Percentiles rank a stretch among this genome's conserved stretches.
phyloP scores from a whole-genome alignment of 1,140 invertebrate genomes.

The Copidosoma floridanum region DNA sequence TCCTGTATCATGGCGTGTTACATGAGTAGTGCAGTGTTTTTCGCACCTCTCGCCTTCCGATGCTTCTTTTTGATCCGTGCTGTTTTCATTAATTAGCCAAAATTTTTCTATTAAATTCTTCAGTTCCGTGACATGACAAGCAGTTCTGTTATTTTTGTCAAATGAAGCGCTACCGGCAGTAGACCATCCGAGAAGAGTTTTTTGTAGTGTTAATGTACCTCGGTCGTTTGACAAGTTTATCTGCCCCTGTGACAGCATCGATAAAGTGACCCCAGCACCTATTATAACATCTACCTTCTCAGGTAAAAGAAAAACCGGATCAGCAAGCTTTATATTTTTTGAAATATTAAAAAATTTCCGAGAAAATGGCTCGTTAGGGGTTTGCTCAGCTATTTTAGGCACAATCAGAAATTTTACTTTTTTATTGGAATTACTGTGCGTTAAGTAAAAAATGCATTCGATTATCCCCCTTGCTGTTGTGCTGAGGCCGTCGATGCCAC shows the following conservation, averaged over 20 bases:
- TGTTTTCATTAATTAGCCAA: not conserved
- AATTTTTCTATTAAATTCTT: too few species aligned
- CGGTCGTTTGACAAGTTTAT: too few species aligned
- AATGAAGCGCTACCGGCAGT: too few species aligned
- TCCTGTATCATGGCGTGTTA: slow-evolving; percentile 29
- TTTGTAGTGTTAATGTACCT: too few species aligned
- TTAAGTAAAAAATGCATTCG: not conserved
- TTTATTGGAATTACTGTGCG: not conserved
- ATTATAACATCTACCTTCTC: not conserved
- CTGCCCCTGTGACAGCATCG: not conserved
- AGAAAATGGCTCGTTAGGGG: not conserved
- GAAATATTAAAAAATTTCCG: not conserved
- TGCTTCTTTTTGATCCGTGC: not conserved
- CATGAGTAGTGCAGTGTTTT: not conserved
- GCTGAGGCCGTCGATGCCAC: not conserved
- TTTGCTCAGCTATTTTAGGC: not conserved
- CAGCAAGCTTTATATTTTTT: not conserved
- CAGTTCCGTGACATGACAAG: too few species aligned
- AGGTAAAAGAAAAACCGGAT: not conserved
- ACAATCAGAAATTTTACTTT: not conserved
- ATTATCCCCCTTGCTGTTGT: not conserved
- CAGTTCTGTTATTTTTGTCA: too few species aligned
- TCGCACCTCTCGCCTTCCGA: not conserved
- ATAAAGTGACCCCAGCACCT: not conserved
- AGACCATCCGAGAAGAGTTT: too few species aligned